These are phyloP conservation scores for Aphodius granarius DNA, from an alignment of 2,888 invertebrate species.

Conservation along the genomic window DNA sequence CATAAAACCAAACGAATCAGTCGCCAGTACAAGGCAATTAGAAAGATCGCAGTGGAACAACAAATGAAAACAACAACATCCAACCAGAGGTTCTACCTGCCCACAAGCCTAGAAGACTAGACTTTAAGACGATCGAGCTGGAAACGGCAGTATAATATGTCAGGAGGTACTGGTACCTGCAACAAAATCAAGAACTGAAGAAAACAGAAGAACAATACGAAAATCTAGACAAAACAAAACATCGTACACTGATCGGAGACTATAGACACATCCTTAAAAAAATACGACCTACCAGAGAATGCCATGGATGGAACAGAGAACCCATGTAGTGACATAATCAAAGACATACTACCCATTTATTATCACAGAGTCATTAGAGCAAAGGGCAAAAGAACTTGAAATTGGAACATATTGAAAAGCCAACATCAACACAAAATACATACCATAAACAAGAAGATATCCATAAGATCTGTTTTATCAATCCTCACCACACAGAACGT, in stretches of 20 bases:
- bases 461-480: not conserved
- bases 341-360: conserved; percentile 22
- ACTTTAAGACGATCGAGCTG: not conserved
- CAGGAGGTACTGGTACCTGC: conserved; percentile 9
- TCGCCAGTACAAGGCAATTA: conserved; percentile 8
- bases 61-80: conserved; percentile 16
- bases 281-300: not conserved
- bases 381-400: too few relatives aligned
- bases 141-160: conserved; percentile 1
- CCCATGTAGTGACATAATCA: not conserved
- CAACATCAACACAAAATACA: too few relatives aligned
- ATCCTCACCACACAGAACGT: not conserved
- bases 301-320: not conserved
- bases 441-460: not conserved
- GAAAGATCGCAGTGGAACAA: conserved; percentile 20
- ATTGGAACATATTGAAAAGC: too few relatives aligned
- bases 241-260: conserved; percentile 15
- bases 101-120: not conserved
- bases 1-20: not conserved
- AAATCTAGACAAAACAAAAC: not conserved
- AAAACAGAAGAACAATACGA: not conserved
- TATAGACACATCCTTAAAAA: conserved; percentile 3
- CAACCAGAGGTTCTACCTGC: not conserved
- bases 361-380: conserved; percentile 29
- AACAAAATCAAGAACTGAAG: not conserved